phyloP scores from a whole-genome alignment of 92 coral and sea anemone genomes.

The Muricea muricata region DNA sequence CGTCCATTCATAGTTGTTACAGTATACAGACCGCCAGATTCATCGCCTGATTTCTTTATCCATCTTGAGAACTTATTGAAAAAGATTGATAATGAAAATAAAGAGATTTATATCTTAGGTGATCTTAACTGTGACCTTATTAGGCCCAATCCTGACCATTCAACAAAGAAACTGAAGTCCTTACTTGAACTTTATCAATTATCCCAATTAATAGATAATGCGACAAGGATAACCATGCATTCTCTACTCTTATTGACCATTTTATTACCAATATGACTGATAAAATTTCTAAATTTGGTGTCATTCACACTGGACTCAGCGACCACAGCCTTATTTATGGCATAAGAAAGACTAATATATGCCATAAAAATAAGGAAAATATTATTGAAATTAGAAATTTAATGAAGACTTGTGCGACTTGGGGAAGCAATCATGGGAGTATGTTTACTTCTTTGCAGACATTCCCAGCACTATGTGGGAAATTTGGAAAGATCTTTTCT shows the following conservation, averaged over 20 bases:
- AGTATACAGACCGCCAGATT: not conserved
- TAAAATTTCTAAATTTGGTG: slow-evolving; percentile 1
- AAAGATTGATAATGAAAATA: slow-evolving; percentile 2
- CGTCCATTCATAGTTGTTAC: not conserved
- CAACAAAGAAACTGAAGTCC: slow-evolving; percentile 11
- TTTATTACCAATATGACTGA: not conserved
- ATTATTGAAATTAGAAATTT: not conserved
- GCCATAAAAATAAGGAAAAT: not conserved
- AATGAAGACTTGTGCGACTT: not conserved
- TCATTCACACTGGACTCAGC: not conserved
- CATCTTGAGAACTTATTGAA: not conserved
- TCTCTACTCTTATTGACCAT: not conserved
- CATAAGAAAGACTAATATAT: not conserved
- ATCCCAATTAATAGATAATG: slow-evolving; percentile 1
- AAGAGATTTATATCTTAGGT: not conserved
- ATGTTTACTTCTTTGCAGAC: not conserved
- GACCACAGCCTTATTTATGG: slow-evolving; percentile 2
- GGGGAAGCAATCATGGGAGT: not conserved
- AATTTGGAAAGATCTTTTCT: not conserved
- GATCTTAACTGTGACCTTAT: slow-evolving; percentile 16
- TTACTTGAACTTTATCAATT: slow-evolving; percentile 6
- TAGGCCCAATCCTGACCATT: not conserved
- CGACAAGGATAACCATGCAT: not conserved
- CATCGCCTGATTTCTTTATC: not conserved
- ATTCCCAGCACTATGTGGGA: not conserved